These are phyloP conservation scores for Xestia xanthographa DNA, from an alignment of 2,888 invertebrate genomes.

Conservation along the genomic window DNA sequence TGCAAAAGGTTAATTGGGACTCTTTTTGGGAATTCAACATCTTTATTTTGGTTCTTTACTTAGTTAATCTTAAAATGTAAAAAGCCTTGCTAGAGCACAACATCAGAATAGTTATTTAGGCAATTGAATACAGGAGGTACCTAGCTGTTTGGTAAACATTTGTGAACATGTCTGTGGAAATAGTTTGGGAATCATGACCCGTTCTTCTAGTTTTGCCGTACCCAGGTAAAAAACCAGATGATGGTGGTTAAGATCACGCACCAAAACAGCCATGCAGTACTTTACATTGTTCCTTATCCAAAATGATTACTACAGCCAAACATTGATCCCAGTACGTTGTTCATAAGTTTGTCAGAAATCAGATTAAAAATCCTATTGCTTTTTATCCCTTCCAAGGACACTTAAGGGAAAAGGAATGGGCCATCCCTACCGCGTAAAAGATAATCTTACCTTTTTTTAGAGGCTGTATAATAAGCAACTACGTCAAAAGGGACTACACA, in stretches of 20 bases:
- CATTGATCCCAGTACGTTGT: not conserved
- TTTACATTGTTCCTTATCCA: too few species aligned
- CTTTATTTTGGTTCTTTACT: not conserved
- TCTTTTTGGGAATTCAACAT: not conserved
- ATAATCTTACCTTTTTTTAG: constrained; percentile 20
- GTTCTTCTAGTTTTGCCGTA: not conserved
- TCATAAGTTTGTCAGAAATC: not conserved
- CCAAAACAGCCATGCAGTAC: not conserved
- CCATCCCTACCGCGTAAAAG: constrained; percentile 6
- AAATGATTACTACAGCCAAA: not conserved
- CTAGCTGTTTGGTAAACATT: not conserved
- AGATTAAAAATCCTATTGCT: constrained; percentile 20
- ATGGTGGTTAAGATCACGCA: not conserved
- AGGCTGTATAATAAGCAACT: not conserved
- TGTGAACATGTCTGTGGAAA: not conserved
- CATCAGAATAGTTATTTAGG: not conserved
- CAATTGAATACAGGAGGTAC: not conserved
- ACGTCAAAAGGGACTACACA: not conserved
- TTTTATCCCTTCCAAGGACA: not conserved
- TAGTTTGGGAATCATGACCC: not conserved
- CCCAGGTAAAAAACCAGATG: not conserved
- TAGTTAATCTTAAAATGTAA: not conserved
- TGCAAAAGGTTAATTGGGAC: not conserved
- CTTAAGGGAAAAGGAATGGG: not conserved
- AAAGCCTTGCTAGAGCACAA: not conserved